phyloP scores from a whole-genome alignment of 2,113 vertebrate species.

The Bujurquina vittata region DNA sequence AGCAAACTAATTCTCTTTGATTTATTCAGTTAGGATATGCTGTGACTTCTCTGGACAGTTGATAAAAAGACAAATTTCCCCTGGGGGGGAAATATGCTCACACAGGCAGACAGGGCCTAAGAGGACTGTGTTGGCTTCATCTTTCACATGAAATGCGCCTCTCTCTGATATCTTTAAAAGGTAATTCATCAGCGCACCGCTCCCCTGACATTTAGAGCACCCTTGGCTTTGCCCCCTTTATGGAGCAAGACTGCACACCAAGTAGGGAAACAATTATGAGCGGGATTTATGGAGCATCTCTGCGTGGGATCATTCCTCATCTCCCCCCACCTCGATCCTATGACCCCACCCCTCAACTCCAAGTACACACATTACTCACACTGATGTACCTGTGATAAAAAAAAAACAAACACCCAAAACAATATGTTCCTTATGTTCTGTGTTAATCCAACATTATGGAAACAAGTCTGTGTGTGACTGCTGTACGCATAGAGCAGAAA shows the following conservation, averaged over 20 bases:
- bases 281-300: constrained; percentile 79
- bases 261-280: constrained; percentile 78
- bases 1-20: constrained; percentile 75
- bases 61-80: constrained; percentile 84
- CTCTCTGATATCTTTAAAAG: constrained; percentile 80
- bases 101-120: constrained; percentile 54
- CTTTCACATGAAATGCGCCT: constrained; percentile 69
- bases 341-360: constrained; percentile 36
- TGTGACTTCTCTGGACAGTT: constrained; percentile 78
- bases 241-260: constrained; percentile 72
- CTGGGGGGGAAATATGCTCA: constrained; percentile 51
- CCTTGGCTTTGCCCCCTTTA: constrained; percentile 77
- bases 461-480: constrained; percentile 15
- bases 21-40: constrained; percentile 76
- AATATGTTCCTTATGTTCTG: constrained; percentile 42
- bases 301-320: constrained; percentile 67
- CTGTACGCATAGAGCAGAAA: constrained; percentile 22
- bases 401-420: constrained; percentile 38
- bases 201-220: constrained; percentile 77
- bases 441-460: constrained; percentile 57
- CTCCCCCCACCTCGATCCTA: constrained; percentile 34
- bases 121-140: constrained; percentile 65
- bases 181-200: constrained; percentile 78
- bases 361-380: constrained; percentile 63
- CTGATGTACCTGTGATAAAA: constrained; percentile 63